These are phyloP conservation scores for Drosophila prolongata DNA, from an alignment of 2,888 invertebrate species.

Conservation along the genomic window DNA sequence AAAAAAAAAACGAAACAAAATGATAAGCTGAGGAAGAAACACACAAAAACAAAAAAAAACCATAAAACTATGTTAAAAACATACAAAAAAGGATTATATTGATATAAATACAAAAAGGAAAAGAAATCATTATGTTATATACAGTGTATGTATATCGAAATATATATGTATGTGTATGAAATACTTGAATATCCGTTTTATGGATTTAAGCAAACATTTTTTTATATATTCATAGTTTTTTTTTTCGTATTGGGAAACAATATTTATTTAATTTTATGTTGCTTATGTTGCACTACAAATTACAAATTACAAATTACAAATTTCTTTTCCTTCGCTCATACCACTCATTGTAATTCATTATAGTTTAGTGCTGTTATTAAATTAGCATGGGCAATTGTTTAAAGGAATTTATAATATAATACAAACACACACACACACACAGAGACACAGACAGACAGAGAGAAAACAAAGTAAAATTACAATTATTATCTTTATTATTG, in stretches of 20 bases:
- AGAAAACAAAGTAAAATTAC: slow-evolving; percentile 4
- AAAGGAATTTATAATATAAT: slow-evolving; percentile 7
- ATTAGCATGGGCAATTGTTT: slow-evolving; percentile 15
- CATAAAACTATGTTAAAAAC: slow-evolving; percentile 47
- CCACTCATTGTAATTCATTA: slow-evolving; percentile 1
- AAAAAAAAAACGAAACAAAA: slow-evolving; percentile 36
- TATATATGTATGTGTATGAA: slow-evolving; percentile 54
- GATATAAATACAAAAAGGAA: slow-evolving; percentile 1
- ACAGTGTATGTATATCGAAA: slow-evolving; percentile 42
- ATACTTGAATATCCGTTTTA: slow-evolving; percentile 73
- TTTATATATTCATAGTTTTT: not conserved
- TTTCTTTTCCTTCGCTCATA: not conserved
- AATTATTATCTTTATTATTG: slow-evolving; percentile 26
- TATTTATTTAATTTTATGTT: slow-evolving; percentile 18
- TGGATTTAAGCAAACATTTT: slow-evolving; percentile 54
- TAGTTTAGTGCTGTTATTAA: slow-evolving; percentile 22
- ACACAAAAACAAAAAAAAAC: not conserved
- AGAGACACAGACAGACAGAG: slow-evolving; percentile 11
- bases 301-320: not conserved
- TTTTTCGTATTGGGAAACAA: slow-evolving; percentile 7
- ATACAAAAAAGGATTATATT: slow-evolving; percentile 32
- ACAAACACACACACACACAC: not conserved
- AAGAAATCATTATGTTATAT: slow-evolving; percentile 28
- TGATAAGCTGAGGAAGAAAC: not conserved
- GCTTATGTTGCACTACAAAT: not conserved